phyloP scores from a whole-genome alignment of 2,888 invertebrate species.

The Nezara viridula region DNA sequence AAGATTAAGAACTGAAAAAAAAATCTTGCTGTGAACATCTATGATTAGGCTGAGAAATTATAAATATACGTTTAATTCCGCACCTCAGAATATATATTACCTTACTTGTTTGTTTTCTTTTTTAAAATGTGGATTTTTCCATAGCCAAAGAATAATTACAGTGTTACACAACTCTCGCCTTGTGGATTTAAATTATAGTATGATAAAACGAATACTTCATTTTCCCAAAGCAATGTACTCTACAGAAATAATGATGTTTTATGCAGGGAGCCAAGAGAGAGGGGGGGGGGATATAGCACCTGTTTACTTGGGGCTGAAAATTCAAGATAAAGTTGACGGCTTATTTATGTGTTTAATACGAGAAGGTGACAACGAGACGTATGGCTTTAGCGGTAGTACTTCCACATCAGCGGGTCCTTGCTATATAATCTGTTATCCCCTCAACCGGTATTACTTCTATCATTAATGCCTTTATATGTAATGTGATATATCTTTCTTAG shows the following conservation, averaged over 20 bases:
- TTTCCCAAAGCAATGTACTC: not conserved
- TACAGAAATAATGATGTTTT: not conserved
- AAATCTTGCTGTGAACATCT: too few relatives aligned
- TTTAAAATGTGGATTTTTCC: too few relatives aligned
- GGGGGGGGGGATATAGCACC: not conserved
- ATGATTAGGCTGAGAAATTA: too few relatives aligned
- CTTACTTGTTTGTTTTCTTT: too few relatives aligned
- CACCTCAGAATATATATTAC: too few relatives aligned
- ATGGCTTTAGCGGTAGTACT: not conserved
- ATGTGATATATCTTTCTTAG: too few relatives aligned
- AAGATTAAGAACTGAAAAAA: too few relatives aligned
- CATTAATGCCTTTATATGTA: not conserved
- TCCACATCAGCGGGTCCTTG: not conserved
- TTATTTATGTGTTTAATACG: constrained; percentile 26
- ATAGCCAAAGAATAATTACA: too few relatives aligned
- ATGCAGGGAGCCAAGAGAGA: not conserved
- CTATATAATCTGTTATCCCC: not conserved
- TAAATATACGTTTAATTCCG: too few relatives aligned
- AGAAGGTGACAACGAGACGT: not conserved
- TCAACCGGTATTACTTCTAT: not conserved
- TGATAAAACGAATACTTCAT: not conserved
- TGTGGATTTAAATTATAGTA: too few relatives aligned
- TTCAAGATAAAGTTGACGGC: constrained; percentile 2
- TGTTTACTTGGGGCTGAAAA: not conserved
- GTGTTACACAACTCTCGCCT: too few relatives aligned